phyloP scores from a whole-genome alignment of 2,797 vertebrate genomes.

The Lithobates sylvaticus region DNA sequence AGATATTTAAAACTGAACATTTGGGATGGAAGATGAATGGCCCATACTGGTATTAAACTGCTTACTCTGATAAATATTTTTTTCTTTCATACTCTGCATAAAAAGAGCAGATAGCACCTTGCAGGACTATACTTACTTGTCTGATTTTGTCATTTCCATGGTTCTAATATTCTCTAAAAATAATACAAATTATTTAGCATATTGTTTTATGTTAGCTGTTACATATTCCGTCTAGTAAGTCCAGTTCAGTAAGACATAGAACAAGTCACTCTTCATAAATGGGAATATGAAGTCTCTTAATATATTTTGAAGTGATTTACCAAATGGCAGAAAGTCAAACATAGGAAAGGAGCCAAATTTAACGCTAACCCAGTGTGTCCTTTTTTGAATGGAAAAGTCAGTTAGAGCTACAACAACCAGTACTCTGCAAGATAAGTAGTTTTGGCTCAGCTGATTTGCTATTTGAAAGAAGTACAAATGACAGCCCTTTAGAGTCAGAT shows the following conservation, averaged over 20 bases:
- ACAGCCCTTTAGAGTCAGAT: neutral
- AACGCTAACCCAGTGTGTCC: constrained; percentile 47
- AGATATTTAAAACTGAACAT: too few relatives aligned
- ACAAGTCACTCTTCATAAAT: constrained; percentile 52
- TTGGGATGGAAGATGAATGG: too few relatives aligned
- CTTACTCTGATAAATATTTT: too few relatives aligned
- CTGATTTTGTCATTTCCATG: too few relatives aligned
- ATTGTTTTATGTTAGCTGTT: constrained; percentile 31
- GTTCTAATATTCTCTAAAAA: neutral
- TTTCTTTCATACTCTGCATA: too few relatives aligned
- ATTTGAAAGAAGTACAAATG: neutral
- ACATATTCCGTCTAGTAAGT: constrained; percentile 37
- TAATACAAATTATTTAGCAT: neutral
- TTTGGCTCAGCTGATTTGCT: constrained; percentile 7
- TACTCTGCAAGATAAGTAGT: constrained; percentile 33
- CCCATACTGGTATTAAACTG: too few relatives aligned
- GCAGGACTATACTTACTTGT: too few relatives aligned
- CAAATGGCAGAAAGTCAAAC: constrained; percentile 54
- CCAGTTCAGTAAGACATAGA: constrained; percentile 44
- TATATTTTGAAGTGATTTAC: constrained; percentile 49
- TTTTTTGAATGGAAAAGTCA: constrained; percentile 53
- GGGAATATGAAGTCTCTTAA: constrained; percentile 55
- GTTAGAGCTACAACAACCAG: constrained; percentile 52
- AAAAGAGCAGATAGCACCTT: too few relatives aligned
- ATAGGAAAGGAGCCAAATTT: constrained; percentile 43